Base-by-base conservation (phyloP, 2,113 vertebrate genomes). In the Trachemys scripta region DNA sequence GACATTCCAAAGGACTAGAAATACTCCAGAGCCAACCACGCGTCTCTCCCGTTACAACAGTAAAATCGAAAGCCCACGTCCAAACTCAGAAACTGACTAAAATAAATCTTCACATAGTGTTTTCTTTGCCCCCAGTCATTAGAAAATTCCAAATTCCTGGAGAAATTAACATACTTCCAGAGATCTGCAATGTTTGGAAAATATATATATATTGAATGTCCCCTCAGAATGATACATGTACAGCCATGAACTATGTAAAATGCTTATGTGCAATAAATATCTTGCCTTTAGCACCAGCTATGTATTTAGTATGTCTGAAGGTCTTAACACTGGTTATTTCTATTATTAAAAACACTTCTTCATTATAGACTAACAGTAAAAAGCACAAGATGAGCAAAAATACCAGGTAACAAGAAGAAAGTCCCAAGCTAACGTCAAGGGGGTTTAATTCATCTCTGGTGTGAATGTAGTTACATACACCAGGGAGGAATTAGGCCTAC, bases 391-490 rank as follows among this genome's bases (percentile, higher is more conserved):
- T 69, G 95, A 95, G 96, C 78, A 95, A 92, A 87, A 87, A 87
- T 45, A 2, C 75, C 75, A 78, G 6, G 24, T 78, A 13, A 82
- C 62, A 35, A 95, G 83, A 93, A 83, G 81, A 93, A 96, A 93
- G 78, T 62, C 69, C 69, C 25, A 76, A 82, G 53, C 59, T 78
- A 82, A 95, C 57, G 38, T 51, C 50, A 5, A 57, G 90, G 85
- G 88, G 53, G 82, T 65, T 84, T 83, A 72, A 54, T 86, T 92
- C 79, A 59, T 72, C 90, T 83, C 45, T 27, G 0, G 47, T 75
- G 84, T 87, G 83, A 95, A 75, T 79, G 87, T 85, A 89, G 92
- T 84, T 97, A 94, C 94, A 95, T 89, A 92, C 90, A 85, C 92
- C 51, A 51, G 94, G 89, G 93, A 97, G 27, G 24, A 93, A 90